These are phyloP conservation scores for Taeniopygia guttata DNA, from an alignment of 2,797 vertebrate genomes.

Conservation along the genomic window DNA sequence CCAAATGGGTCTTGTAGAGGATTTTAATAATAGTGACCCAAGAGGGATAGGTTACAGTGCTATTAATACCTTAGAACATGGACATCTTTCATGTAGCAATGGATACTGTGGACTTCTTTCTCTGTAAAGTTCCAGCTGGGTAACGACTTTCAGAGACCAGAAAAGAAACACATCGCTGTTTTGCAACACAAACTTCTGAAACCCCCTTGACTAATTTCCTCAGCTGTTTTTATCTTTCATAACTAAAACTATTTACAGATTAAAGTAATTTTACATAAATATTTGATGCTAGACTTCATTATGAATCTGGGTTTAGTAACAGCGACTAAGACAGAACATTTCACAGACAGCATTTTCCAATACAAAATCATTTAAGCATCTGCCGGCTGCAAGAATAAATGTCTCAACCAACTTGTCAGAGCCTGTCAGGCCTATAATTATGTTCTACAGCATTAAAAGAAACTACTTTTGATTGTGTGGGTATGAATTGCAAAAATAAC, in stretches of 20 bases:
- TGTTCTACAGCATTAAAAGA: constrained; percentile 32
- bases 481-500: constrained; percentile 15
- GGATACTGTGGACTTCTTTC: not conserved
- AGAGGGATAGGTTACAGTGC: not conserved
- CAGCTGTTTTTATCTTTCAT: constrained; percentile 6
- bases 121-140: not conserved
- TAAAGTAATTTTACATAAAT: constrained; percentile 48
- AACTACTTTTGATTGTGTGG: constrained; percentile 33
- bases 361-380: constrained; percentile 62
- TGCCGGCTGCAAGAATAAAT: constrained; percentile 46
- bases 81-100: not conserved
- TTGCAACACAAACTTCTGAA: constrained; percentile 26
- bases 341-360: constrained; percentile 48
- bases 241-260: constrained; percentile 33
- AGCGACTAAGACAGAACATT: not conserved
- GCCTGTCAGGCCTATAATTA: constrained; percentile 65
- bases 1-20: not conserved
- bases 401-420: constrained; percentile 59
- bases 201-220: not conserved
- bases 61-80: not conserved
- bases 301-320: constrained; percentile 29
- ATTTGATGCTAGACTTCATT: constrained; percentile 42
- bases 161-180: not conserved
- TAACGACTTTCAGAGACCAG: constrained; percentile 2
- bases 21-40: constrained; percentile 12